Evolutionary conservation across 2,113 vertebrate species (phyloP).

Genomic region (Lepisosteus oculatus): DNA sequence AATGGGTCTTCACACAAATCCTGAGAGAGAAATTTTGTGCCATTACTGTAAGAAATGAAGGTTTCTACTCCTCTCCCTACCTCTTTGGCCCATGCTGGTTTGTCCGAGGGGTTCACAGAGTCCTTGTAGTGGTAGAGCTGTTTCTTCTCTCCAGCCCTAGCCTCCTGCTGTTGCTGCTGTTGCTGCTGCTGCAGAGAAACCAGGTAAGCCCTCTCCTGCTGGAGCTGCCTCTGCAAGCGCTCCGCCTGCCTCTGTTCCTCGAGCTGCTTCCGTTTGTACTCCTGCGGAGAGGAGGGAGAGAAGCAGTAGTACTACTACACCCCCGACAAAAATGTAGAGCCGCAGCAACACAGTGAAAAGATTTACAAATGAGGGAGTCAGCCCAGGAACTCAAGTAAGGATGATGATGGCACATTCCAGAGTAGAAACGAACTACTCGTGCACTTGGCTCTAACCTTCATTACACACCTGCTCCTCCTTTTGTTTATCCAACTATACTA

Average conservation of each 20-base stretch:
- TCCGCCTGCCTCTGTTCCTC: slow-evolving; percentile 97
- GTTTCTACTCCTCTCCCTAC: slow-evolving; percentile 53
- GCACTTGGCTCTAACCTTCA: too few relatives aligned
- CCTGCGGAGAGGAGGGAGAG: slow-evolving; percentile 56
- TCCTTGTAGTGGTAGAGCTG: slow-evolving; percentile 97
- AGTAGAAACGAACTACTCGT: too few relatives aligned
- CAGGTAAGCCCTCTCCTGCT: slow-evolving; percentile 92
- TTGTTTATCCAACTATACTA: too few relatives aligned
- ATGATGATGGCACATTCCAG: too few relatives aligned
- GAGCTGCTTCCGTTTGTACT: slow-evolving; percentile 96
- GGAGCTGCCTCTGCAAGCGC: slow-evolving; percentile 90
- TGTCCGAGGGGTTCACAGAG: slow-evolving; percentile 87
- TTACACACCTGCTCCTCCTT: too few relatives aligned
- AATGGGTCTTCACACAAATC: neutral
- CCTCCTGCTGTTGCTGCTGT: slow-evolving; percentile 74
- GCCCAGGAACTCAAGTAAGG: too few relatives aligned
- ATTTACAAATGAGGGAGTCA: too few relatives aligned
- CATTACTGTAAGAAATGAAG: neutral
- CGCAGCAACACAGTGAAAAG: too few relatives aligned
- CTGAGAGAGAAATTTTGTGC: neutral
- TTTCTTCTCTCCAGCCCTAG: slow-evolving; percentile 87
- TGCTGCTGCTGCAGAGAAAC: slow-evolving; percentile 89
- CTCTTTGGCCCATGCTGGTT: slow-evolving; percentile 96
- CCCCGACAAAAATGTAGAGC: neutral
- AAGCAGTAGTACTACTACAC: too few relatives aligned